These are phyloP conservation scores for Halcyon badia DNA, from an alignment of 2,797 vertebrate genomes.

Conservation along the genomic window DNA sequence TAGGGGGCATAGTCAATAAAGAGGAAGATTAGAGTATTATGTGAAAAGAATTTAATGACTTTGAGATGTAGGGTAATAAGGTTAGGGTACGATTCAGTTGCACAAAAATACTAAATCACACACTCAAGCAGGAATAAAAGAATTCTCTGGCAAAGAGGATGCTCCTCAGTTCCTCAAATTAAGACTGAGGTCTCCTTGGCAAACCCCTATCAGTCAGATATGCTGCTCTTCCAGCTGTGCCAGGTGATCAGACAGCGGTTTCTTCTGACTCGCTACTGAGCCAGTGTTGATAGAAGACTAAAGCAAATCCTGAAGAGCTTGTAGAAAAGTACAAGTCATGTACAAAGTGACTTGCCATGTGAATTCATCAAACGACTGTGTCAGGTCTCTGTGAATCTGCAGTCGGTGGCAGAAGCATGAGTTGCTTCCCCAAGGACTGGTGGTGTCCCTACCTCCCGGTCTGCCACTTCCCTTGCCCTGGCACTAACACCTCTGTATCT, in stretches of 20 bases:
- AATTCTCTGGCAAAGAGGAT: not conserved
- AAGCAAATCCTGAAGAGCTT: not conserved
- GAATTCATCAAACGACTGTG: not conserved
- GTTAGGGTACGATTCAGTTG: not conserved
- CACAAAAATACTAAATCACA: not conserved
- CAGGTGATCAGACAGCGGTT: not conserved
- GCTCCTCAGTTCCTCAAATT: not conserved
- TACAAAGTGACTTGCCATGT: fast-evolving
- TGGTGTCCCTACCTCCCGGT: not conserved
- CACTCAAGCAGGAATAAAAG: not conserved
- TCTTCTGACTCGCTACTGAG: not conserved
- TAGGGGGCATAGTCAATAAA: not conserved
- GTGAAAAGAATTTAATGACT: constrained; percentile 9
- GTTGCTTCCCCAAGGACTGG: not conserved
- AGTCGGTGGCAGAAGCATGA: not conserved
- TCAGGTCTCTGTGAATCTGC: not conserved
- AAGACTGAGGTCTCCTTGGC: not conserved
- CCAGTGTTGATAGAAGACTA: not conserved
- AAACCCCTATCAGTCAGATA: not conserved
- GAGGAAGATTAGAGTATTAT: not conserved
- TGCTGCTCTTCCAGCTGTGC: fast-evolving
- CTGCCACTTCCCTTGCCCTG: not conserved
- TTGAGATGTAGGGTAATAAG: not conserved
- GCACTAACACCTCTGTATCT: not conserved
- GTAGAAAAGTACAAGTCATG: not conserved